phyloP scores from a whole-genome alignment of 2,888 invertebrate genomes.

The Pogonocherus hispidulus region DNA sequence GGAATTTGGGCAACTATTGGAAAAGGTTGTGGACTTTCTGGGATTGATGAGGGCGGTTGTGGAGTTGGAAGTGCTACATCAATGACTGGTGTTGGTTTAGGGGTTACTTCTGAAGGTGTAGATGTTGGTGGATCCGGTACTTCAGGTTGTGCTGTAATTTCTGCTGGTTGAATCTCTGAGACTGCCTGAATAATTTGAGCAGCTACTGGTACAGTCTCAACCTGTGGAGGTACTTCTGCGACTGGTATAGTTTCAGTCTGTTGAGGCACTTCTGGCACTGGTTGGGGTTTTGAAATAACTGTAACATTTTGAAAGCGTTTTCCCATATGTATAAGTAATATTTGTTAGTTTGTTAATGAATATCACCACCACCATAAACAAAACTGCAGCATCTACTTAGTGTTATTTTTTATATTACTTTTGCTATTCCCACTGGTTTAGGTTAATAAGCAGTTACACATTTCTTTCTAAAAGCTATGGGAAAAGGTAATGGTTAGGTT shows the following conservation, averaged over 20 bases:
- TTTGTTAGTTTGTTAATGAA: slow-evolving; percentile 28
- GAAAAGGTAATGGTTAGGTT: slow-evolving; percentile 29
- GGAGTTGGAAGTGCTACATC: not conserved
- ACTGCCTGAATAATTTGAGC: not conserved
- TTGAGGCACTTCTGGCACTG: slow-evolving; percentile 7
- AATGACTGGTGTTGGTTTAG: slow-evolving; percentile 3
- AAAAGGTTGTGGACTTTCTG: slow-evolving; percentile 12
- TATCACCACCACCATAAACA: slow-evolving; percentile 25
- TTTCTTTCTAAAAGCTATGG: not conserved
- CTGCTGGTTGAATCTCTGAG: not conserved
- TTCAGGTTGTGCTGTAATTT: slow-evolving; percentile 12
- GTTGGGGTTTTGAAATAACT: slow-evolving; percentile 29
- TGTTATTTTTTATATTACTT: slow-evolving; percentile 16
- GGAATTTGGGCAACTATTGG: slow-evolving; percentile 31
- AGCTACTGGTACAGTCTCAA: slow-evolving; percentile 12
- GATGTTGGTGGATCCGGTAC: slow-evolving; percentile 26
- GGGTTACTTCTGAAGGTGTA: slow-evolving; percentile 36
- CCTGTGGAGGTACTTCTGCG: not conserved
- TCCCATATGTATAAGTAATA: slow-evolving; percentile 15
- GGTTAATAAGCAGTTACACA: slow-evolving; percentile 38
- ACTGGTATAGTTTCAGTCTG: slow-evolving; percentile 15
- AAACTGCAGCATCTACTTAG: slow-evolving; percentile 25
- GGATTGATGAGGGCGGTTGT: not conserved
- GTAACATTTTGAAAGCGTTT: slow-evolving; percentile 34
- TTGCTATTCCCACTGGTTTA: slow-evolving; percentile 19